phyloP scores from a whole-genome alignment of 2,113 vertebrate genomes.

The Pomatorhinus ruficollis region DNA sequence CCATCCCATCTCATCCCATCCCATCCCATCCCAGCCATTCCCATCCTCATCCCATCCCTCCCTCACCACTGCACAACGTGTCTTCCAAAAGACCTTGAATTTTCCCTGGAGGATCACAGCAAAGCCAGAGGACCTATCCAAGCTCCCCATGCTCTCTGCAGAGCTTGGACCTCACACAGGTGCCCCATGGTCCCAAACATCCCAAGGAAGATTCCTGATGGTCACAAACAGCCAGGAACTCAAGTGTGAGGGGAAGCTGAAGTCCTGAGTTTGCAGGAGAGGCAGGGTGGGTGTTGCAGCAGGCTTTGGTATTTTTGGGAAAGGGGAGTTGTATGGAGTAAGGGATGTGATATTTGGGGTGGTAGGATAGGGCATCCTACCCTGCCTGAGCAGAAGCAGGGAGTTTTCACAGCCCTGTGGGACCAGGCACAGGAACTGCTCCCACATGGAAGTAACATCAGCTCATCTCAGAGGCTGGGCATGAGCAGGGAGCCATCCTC shows the following conservation, averaged over 20 bases:
- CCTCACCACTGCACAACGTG: background rate
- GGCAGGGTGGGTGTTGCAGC: background rate
- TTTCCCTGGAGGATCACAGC: background rate
- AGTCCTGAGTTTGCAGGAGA: background rate
- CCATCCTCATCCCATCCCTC: background rate
- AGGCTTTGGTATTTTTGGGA: background rate
- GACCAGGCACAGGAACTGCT: background rate
- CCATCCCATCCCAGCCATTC: background rate
- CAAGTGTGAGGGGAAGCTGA: background rate
- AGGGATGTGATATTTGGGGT: background rate
- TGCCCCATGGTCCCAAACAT: background rate
- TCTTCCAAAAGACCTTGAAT: background rate
- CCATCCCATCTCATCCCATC: too few relatives aligned
- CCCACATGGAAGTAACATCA: background rate
- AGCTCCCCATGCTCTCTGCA: background rate
- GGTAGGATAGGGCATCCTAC: background rate
- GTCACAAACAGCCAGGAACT: background rate
- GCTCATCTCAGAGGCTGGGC: background rate
- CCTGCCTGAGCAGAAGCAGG: background rate
- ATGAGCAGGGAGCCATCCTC: rapidly evolving
- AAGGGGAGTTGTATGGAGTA: background rate
- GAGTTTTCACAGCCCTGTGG: background rate
- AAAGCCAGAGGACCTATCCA: background rate
- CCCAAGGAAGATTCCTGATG: background rate
- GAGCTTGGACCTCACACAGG: background rate